Percentiles rank a stretch among this genome's conserved stretches.
phyloP scores from a whole-genome alignment of 2,797 vertebrate genomes.

The Sebastes taczanowskii region DNA sequence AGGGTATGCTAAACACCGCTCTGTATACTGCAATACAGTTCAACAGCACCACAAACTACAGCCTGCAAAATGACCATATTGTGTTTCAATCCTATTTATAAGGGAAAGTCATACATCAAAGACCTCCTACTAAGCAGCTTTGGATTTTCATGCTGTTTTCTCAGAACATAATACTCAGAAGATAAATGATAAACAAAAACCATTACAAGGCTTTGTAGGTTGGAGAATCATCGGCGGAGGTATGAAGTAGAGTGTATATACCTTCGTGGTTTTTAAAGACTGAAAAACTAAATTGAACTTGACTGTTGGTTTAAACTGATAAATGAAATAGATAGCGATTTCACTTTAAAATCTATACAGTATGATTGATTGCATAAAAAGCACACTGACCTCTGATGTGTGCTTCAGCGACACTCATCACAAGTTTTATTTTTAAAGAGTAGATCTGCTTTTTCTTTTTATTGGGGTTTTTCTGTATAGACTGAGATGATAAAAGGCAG shows the following conservation, averaged over 20 bases:
- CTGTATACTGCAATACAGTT: background rate
- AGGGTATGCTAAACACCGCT: background rate
- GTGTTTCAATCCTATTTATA: background rate
- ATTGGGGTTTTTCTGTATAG: background rate
- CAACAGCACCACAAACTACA: background rate
- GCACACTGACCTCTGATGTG: background rate
- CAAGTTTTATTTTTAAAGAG: background rate
- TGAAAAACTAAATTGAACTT: constrained; percentile 7
- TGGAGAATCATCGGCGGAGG: background rate
- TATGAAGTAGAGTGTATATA: background rate
- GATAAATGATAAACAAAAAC: background rate
- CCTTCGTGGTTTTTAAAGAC: constrained; percentile 25
- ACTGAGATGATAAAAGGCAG: background rate
- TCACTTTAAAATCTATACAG: background rate
- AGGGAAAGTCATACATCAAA: background rate
- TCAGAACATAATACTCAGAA: background rate
- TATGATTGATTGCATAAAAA: background rate
- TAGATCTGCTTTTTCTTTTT: background rate
- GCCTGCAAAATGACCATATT: background rate
- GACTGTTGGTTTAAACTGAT: constrained; percentile 16
- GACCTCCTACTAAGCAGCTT: background rate
- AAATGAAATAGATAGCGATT: background rate
- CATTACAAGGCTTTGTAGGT: background rate
- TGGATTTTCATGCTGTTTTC: background rate
- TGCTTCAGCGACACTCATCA: background rate